These are phyloP conservation scores for Plodia interpunctella DNA, from an alignment of 1,140 invertebrate genomes.

Conservation along the genomic window DNA sequence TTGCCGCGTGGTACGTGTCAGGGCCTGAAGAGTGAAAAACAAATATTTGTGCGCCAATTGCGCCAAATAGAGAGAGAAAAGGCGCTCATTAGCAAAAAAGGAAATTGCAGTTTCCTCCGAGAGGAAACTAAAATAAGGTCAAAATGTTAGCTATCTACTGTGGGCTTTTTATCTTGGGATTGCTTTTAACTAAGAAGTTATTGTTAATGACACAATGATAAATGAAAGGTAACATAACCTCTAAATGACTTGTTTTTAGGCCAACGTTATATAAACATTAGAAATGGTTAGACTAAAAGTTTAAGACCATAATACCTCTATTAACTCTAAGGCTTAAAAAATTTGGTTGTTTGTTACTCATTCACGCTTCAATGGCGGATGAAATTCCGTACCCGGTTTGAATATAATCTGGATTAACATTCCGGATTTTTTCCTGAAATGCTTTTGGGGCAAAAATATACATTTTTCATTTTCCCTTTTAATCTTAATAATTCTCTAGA, in stretches of 20 bases:
- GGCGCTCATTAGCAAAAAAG: constrained; percentile 71
- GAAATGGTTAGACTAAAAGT: no score
- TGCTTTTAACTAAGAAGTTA: constrained; percentile 36
- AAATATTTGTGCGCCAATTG: constrained; percentile 27
- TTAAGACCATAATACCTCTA: no score
- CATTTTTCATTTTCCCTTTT: no score
- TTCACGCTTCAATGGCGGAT: no score
- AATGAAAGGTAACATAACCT: not conserved
- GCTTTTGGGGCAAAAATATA: not conserved
- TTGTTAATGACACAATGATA: constrained; percentile 25
- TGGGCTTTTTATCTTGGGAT: constrained; percentile 38
- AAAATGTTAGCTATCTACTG: constrained; percentile 58
- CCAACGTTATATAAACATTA: no score
- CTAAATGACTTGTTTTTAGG: not conserved
- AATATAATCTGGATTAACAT: no score
- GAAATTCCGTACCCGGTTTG: no score
- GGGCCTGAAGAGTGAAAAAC: constrained; percentile 13
- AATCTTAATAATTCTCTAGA: no score
- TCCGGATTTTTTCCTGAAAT: not conserved
- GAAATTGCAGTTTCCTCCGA: constrained; percentile 69
- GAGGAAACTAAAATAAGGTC: constrained; percentile 69
- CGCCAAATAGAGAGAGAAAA: constrained; percentile 54
- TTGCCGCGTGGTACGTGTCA: not conserved
- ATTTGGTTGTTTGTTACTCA: no score
- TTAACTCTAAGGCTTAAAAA: no score